Percentiles rank a stretch among this genome's conserved stretches.
phyloP scores from a whole-genome alignment of 2,797 vertebrate genomes.

The Cebuella pygmaea region DNA sequence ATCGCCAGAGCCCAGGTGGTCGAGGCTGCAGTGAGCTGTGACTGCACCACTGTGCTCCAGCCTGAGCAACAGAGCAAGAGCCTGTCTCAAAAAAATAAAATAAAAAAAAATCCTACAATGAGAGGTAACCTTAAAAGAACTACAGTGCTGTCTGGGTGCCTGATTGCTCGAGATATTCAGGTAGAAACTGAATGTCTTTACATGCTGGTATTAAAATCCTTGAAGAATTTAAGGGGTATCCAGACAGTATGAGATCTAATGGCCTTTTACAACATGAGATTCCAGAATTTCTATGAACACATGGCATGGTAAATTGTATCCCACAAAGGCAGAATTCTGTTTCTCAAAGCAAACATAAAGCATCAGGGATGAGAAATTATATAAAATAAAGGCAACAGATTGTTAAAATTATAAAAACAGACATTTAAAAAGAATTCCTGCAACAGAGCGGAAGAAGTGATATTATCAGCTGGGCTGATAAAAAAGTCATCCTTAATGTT shows the following conservation, averaged over 20 bases:
- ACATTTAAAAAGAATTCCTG: neutral
- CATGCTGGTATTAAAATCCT: neutral
- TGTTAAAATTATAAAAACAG: neutral
- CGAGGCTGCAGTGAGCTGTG: neutral
- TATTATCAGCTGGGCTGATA: neutral
- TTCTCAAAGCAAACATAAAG: neutral
- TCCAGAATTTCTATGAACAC: neutral
- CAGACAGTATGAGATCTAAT: neutral
- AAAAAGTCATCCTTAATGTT: neutral
- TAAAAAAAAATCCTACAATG: neutral
- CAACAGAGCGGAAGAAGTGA: neutral
- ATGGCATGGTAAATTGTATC: neutral
- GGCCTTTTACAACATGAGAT: neutral
- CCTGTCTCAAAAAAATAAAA: neutral
- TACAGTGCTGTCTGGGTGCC: neutral
- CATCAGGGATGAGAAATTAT: neutral
- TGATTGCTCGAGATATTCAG: neutral
- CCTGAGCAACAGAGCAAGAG: neutral
- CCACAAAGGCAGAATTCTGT: neutral
- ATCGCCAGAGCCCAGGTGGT: neutral
- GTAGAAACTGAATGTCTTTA: neutral
- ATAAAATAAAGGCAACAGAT: neutral
- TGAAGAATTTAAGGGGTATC: neutral
- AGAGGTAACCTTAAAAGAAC: neutral
- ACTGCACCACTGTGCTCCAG: neutral